phyloP scores from a whole-genome alignment of 1,140 invertebrate genomes.

The Heliconius himera region DNA sequence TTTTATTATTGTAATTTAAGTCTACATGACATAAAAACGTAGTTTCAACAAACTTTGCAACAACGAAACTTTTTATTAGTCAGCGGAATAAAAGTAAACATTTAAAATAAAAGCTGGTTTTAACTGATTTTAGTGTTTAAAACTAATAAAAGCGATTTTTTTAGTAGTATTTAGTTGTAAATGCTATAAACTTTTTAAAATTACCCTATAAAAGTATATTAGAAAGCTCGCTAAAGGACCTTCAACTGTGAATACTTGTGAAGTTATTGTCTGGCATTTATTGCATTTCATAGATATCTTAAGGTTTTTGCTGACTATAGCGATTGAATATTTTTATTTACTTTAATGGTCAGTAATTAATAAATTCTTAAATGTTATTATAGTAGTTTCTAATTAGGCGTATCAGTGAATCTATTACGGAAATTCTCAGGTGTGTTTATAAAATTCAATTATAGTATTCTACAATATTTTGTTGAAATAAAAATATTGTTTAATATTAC shows the following conservation, averaged over 20 bases:
- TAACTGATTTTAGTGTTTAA: background rate
- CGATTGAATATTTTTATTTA: background rate
- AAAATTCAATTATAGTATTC: background rate
- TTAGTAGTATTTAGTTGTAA: no score
- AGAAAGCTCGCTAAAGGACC: conserved; percentile 6
- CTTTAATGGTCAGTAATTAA: background rate
- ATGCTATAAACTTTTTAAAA: background rate
- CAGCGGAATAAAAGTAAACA: background rate
- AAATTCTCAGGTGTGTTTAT: conserved; percentile 19
- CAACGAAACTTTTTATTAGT: background rate
- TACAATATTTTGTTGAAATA: background rate
- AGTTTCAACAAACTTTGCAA: background rate
- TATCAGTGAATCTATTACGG: background rate
- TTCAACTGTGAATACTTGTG: background rate
- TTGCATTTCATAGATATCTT: background rate
- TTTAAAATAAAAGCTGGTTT: background rate
- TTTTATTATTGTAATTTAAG: background rate
- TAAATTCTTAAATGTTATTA: conserved; percentile 7
- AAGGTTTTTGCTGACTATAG: background rate
- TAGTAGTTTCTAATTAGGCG: conserved; percentile 4
- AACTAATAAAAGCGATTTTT: background rate
- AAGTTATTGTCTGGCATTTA: conserved; percentile 19
- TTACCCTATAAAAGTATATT: background rate
- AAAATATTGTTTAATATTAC: background rate
- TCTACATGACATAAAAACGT: background rate